Percentiles rank a stretch among this genome's conserved stretches.
These are phyloP conservation scores for Myanophis thanlyinensis DNA, from an alignment of 2,113 vertebrate species.

Conservation along the genomic window DNA sequence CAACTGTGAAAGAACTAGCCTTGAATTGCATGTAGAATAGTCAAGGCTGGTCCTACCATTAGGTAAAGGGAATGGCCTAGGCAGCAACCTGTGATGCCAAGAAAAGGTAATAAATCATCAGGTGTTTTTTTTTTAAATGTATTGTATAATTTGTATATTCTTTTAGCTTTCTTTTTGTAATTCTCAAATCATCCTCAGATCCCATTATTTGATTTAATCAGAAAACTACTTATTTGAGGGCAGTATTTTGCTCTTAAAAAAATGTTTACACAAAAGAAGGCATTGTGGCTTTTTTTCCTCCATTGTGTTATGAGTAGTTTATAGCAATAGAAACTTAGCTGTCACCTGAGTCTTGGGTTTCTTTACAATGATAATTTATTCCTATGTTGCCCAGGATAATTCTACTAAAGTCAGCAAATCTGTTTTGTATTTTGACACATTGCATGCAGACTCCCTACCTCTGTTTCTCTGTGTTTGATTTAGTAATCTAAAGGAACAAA, in stretches of 20 bases:
- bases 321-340: not conserved
- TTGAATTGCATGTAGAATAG: not conserved
- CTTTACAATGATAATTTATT: not conserved
- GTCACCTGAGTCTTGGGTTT: not conserved
- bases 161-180: not conserved
- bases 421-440: not conserved
- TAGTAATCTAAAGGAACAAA: not conserved
- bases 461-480: not conserved
- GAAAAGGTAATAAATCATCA: not conserved
- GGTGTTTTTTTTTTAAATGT: not conserved
- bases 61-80: not conserved
- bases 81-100: not conserved
- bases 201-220: not conserved
- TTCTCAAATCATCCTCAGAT: not conserved
- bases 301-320: not conserved
- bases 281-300: not conserved
- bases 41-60: not conserved
- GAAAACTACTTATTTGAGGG: not conserved
- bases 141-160: not conserved
- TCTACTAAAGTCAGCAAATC: not conserved
- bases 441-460: not conserved
- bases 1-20: not conserved
- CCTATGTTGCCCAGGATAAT: not conserved
- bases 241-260: not conserved
- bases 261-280: not conserved